phyloP scores from a whole-genome alignment of 2,797 vertebrate species.

The Sebastes nivosus region DNA sequence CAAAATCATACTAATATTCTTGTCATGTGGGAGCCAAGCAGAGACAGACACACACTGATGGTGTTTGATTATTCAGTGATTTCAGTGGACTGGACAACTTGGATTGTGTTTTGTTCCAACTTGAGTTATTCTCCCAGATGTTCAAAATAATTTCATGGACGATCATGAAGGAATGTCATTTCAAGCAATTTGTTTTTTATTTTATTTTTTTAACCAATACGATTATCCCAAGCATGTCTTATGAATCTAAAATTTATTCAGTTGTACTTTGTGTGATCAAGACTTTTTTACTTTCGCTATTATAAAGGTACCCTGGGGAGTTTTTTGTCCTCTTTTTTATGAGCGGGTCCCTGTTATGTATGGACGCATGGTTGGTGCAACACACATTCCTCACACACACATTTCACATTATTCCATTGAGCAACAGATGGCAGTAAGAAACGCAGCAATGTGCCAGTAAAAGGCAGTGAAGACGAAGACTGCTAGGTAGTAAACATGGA shows the following conservation, averaged over 20 bases:
- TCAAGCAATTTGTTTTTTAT: background rate
- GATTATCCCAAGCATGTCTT: background rate
- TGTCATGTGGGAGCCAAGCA: background rate
- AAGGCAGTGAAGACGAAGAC: background rate
- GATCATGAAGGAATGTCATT: background rate
- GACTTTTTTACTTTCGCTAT: background rate
- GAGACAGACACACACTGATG: background rate
- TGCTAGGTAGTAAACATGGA: background rate
- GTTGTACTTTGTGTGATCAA: background rate
- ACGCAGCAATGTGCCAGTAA: background rate
- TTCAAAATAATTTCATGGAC: background rate
- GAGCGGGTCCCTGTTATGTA: background rate
- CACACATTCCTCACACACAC: background rate
- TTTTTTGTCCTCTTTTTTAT: background rate
- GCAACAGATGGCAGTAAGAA: background rate
- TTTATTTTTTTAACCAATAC: background rate
- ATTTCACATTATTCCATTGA: background rate
- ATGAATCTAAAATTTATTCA: background rate
- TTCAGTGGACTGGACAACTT: background rate
- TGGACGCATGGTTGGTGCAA: background rate
- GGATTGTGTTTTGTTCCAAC: background rate
- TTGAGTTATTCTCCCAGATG: background rate
- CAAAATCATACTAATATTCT: background rate
- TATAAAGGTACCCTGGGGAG: background rate
- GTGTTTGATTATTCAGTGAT: background rate